phyloP scores from a whole-genome alignment of 2,113 vertebrate genomes.

The Channa maculata region DNA sequence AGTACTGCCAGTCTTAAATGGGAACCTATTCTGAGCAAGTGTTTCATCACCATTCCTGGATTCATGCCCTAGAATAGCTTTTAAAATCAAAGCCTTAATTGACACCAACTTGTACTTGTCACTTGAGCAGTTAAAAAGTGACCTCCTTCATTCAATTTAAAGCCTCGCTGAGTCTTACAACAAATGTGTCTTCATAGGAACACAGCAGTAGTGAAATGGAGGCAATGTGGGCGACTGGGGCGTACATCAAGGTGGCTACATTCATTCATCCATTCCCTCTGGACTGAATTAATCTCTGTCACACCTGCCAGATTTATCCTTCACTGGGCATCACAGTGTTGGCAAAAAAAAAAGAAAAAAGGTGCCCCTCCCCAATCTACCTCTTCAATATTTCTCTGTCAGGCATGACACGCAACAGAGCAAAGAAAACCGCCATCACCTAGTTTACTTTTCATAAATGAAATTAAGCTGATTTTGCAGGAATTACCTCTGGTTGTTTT shows the following conservation, averaged over 20 bases:
- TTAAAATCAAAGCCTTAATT: constrained; percentile 29
- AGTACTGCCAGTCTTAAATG: not conserved
- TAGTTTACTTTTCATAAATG: constrained; percentile 27
- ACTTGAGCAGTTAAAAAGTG: constrained; percentile 60
- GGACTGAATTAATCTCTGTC: constrained; percentile 60
- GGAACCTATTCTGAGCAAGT: no score
- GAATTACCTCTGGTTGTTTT: constrained; percentile 30
- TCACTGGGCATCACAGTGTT: constrained; percentile 44
- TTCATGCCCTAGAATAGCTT: constrained; percentile 3
- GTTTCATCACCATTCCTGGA: not conserved
- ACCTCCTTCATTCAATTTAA: constrained; percentile 67
- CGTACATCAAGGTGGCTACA: constrained; percentile 57
- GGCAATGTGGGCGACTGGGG: constrained; percentile 35
- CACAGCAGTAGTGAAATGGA: constrained; percentile 16
- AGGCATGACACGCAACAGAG: constrained; percentile 38
- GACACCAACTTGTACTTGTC: constrained; percentile 48
- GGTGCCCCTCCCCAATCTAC: constrained; percentile 18
- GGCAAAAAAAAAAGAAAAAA: constrained; percentile 21
- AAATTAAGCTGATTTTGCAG: constrained; percentile 39
- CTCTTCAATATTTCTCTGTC: constrained; percentile 48
- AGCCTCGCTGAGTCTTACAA: constrained; percentile 60
- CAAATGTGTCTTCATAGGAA: constrained; percentile 48
- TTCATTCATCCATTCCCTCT: constrained; percentile 54
- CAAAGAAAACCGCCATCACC: constrained; percentile 28
- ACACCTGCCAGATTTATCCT: constrained; percentile 74